Percentiles rank a stretch among this genome's conserved stretches.
Conservation (phyloP, 2,888 invertebrate genomes). For the Seladonia tumulorum region DNA sequence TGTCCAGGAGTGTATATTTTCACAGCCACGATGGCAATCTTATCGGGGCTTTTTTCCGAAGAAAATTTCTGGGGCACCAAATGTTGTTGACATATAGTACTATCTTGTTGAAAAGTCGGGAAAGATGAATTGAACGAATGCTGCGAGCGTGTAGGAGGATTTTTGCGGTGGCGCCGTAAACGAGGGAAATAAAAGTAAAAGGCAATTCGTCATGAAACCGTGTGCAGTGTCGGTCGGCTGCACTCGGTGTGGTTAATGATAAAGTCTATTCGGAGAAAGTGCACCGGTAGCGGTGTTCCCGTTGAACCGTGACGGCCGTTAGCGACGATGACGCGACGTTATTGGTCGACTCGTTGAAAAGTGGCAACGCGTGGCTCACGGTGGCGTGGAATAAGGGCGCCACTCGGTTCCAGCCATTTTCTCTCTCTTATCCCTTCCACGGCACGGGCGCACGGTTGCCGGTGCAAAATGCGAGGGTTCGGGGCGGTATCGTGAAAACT, state of each 20-base stretch:
- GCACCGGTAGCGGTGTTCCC: neutral
- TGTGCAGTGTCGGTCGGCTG: neutral
- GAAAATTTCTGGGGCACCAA: neutral
- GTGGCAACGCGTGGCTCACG: conserved; percentile 65
- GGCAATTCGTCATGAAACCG: neutral
- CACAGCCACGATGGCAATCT: too few species aligned
- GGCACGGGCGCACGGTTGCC: conserved; percentile 49
- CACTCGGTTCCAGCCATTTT: conserved; percentile 41
- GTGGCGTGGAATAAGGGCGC: conserved; percentile 68
- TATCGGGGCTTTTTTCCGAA: too few species aligned
- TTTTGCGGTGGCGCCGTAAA: neutral
- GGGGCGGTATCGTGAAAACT: conserved; percentile 68
- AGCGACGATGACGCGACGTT: conserved; percentile 68
- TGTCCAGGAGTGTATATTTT: too few species aligned
- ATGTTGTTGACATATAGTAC: neutral
- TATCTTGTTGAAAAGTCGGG: neutral
- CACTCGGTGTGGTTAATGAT: neutral
- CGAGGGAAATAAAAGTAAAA: neutral
- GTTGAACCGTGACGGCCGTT: conserved; percentile 46
- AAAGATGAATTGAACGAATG: neutral
- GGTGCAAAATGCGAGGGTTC: conserved; percentile 66
- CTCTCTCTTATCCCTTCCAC: conserved; percentile 46
- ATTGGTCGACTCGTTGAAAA: conserved; percentile 66
- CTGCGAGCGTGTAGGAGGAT: neutral
- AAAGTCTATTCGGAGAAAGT: neutral